A percentile compares a stretch with the other conserved stretches of the same genome.
Conservation (phyloP, 2,888 invertebrate genomes). For the Drosophila leonis region DNA sequence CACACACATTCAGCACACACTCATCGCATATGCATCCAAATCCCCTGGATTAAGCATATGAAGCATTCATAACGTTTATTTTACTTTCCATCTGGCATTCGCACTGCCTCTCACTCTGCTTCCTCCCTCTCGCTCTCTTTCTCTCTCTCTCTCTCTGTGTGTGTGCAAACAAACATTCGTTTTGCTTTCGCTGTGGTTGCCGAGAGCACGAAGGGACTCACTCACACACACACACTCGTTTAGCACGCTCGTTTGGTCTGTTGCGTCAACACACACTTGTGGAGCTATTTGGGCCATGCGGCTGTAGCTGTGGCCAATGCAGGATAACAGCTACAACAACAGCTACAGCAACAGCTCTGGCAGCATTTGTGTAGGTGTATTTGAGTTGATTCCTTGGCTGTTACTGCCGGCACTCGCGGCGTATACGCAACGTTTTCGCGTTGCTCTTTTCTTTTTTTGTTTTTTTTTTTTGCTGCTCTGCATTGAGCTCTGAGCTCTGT, state of each 20-base stretch:
- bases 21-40: slow-evolving; percentile 84
- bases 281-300: slow-evolving; percentile 58
- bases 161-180: slow-evolving; percentile 52
- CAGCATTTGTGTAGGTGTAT: slow-evolving; percentile 28
- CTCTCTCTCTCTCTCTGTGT: neutral
- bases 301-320: slow-evolving; percentile 19
- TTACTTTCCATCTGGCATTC: slow-evolving; percentile 51
- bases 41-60: slow-evolving; percentile 85
- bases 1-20: slow-evolving; percentile 27
- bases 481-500: neutral
- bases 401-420: slow-evolving; percentile 50
- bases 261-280: slow-evolving; percentile 69
- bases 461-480: neutral
- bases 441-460: slow-evolving; percentile 6
- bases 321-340: slow-evolving; percentile 20
- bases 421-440: slow-evolving; percentile 57
- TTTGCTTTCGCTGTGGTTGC: slow-evolving; percentile 34
- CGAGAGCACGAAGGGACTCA: slow-evolving; percentile 22
- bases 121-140: neutral
- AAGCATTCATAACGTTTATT: slow-evolving; percentile 83
- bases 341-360: slow-evolving; percentile 8
- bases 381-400: slow-evolving; percentile 37
- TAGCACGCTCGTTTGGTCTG: slow-evolving; percentile 7
- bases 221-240: slow-evolving; percentile 7
- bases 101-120: neutral